Evolutionary conservation across 2,113 vertebrate genomes (phyloP), one percentile per base, ranked within the genome.

Genomic region (Diadophis punctatus): DNA sequence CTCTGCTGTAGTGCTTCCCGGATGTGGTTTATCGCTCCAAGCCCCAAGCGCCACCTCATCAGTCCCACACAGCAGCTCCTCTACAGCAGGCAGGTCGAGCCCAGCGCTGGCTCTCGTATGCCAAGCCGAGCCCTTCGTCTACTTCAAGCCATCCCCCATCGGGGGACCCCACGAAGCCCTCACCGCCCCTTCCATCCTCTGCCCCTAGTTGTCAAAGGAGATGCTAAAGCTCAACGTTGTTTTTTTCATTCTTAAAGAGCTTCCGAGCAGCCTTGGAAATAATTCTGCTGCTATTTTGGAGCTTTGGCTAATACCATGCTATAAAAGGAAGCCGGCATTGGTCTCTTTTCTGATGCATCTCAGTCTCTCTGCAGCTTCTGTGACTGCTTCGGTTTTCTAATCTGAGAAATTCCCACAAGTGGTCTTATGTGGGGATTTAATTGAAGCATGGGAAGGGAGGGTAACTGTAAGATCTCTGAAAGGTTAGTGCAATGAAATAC

Each of bases 171-270:
- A 46, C 46, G 5, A 46, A 46, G 46, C 46, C 46, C 46, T 46
- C 46, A 46, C 46, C 46, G 46, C 46, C 46, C 46, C n/a, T n/a
- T n/a, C n/a, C n/a, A n/a, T n/a, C n/a, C n/a, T n/a, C n/a, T n/a
- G n/a, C n/a, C n/a, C n/a, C n/a, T n/a, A 2, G 88, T 30, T 92
- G 25, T 23, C 43, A 8, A 23, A 60, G n/a, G 85, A 12, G 0
- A 86, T n/a, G 48, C 86, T 93, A 91, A 94, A 95, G 91, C 89
- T 46, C 30, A 68, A 18, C 14, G 0, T 16, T 68, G 11, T 68
- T 68, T 2, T 30, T 68, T 34, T 34, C 63, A 6, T 68, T 68
- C 30, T 68, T n/a, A 68, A 68, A 68, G 1, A 68, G 4, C 30
- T 74, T 74, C n/a, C 1, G 5, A 74, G n/a, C 0, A 18, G 68